phyloP scores from a whole-genome alignment of 2,888 invertebrate genomes.

The Notodonta dromedarius region DNA sequence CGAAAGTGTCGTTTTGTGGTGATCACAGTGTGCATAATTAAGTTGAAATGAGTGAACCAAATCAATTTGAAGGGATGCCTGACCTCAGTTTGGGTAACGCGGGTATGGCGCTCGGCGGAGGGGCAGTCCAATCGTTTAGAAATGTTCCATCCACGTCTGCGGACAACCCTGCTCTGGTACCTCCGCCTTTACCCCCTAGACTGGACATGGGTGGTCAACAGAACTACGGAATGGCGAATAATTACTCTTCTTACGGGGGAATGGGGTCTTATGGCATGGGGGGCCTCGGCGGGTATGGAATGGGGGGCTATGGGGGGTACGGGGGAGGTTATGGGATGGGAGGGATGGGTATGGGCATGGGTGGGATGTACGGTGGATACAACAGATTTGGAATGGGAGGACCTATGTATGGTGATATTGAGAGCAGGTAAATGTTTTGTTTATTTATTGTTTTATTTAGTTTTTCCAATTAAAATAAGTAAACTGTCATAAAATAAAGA shows the following conservation, averaged over 20 bases:
- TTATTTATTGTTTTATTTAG: no score
- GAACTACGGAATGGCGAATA: constrained; percentile 48
- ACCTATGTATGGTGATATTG: constrained; percentile 84
- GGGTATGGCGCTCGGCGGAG: constrained; percentile 36
- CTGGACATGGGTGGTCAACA: constrained; percentile 51
- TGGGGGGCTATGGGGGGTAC: constrained; percentile 50
- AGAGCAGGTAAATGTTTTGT: constrained; percentile 80
- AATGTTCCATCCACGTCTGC: constrained; percentile 6
- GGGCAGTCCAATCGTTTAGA: constrained; percentile 9
- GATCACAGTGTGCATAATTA: constrained; percentile 17
- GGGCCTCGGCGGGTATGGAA: constrained; percentile 38
- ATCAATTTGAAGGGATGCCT: constrained; percentile 58
- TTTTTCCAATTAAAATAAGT: no score
- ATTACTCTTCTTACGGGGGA: constrained; percentile 27
- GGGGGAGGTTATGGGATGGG: constrained; percentile 47
- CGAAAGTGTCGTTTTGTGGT: constrained; percentile 27
- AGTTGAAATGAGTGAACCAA: constrained; percentile 65
- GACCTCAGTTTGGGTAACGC: constrained; percentile 59
- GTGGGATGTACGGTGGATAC: constrained; percentile 70
- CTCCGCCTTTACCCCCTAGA: constrained; percentile 54
- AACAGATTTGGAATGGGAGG: constrained; percentile 68
- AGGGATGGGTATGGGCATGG: constrained; percentile 51
- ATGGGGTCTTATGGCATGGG: constrained; percentile 48
- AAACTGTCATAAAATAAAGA: no score
- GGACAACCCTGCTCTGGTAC: constrained; percentile 5